Base-by-base conservation (phyloP, 1,140 invertebrate genomes). In the Brachionus asplanchnoidis region DNA sequence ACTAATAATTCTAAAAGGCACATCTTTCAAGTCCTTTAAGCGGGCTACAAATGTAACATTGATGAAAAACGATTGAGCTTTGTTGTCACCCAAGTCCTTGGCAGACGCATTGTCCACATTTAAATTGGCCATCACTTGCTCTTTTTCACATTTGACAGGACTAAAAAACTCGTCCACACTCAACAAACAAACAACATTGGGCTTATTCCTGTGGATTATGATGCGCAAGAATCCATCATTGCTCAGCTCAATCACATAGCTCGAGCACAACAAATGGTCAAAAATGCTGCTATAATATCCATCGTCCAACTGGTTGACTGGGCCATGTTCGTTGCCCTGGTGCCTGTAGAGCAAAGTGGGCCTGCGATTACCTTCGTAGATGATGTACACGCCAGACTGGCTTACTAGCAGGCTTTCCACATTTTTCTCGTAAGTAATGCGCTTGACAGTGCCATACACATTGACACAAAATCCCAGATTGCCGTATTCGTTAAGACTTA, bases 321-420 rank as follows among this genome's bases (percentile, higher is more conserved):
- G 1, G 12, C 23, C 17, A 23, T 23, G 23, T 11, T 14, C 23
- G 42, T 14, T 50, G 8, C 6, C 11, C 23, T 77, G 42, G 42
- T 77, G 73, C 20, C 50, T 77, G 12, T 77, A 77, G 9, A 82
- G n/a, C 8, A 82, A 23, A 11, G 65, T 82, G n/a, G 79, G 79
- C 23, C 65, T 32, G 1, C 79, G 79, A 42, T 82, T 82, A 9
- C 65, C 26, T 23, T 82, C 79, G 44, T 82, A 82, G 12, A 82
- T 46, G 12, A 82, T 23, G 44, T 17, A 82, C 14, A 82, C 40
- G 6, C 79, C 79, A 12, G 20, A 26, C 11, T 60, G 40, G 17
- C 65, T 82, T n/a, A 82, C 23, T 14, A 82, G 60, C 36, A 82
- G 20, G 66, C 53, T 82, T 82, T 82, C 79, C 12, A 82, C 79